A percentile compares a stretch with the other conserved stretches of the same genome.
phyloP scores from a whole-genome alignment of 1,140 invertebrate species.

The Chironomus tepperi region DNA sequence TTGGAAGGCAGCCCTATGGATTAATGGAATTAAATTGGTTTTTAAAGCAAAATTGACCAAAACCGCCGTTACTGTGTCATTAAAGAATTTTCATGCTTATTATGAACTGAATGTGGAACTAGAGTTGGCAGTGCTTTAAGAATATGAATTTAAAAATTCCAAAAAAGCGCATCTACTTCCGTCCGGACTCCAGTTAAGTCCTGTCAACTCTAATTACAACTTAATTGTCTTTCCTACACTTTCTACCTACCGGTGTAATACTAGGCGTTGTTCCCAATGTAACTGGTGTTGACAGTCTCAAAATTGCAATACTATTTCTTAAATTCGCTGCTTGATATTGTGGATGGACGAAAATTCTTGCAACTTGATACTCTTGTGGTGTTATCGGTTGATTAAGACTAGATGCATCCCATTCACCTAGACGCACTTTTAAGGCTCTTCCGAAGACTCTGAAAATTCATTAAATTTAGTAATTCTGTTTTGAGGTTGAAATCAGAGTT shows the following conservation, averaged over 20 bases:
- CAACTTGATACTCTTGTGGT: conserved; percentile 48
- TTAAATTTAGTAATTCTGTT: background rate
- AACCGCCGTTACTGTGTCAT: no score
- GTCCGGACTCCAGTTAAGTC: no score
- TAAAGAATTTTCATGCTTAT: no score
- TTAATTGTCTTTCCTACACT: conserved; percentile 31
- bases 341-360: conserved; percentile 52
- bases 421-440: conserved; percentile 46
- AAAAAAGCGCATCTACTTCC: no score
- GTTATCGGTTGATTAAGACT: conserved; percentile 50
- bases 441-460: conserved; percentile 12
- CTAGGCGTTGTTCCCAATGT: conserved; percentile 50
- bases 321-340: conserved; percentile 54
- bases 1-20: background rate
- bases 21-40: no score
- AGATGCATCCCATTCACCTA: conserved; percentile 61
- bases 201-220: no score
- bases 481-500: conserved; percentile 2
- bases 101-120: no score
- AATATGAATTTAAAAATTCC: no score
- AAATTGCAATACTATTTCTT: conserved; percentile 59
- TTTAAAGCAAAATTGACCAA: no score
- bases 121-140: no score
- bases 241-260: conserved; percentile 51
- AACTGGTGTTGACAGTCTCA: conserved; percentile 49